These are phyloP conservation scores for Cyanoramphus novaezelandiae DNA, from an alignment of 2,113 vertebrate species.

Conservation along the genomic window DNA sequence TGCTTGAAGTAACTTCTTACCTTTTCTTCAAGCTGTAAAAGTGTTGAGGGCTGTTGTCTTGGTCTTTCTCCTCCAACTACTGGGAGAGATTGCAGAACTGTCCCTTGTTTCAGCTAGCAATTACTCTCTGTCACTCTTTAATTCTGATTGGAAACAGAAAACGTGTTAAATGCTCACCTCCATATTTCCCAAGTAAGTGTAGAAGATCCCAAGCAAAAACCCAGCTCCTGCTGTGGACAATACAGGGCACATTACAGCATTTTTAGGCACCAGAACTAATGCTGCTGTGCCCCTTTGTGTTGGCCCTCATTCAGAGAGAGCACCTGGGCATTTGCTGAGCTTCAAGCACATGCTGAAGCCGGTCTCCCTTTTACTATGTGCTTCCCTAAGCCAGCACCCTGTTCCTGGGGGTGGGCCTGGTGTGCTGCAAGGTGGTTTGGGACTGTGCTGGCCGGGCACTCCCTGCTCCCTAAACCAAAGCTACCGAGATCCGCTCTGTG, in stretches of 20 bases:
- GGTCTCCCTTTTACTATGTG: not conserved
- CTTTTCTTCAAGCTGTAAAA: not conserved
- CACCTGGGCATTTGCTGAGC: not conserved
- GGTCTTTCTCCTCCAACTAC: not conserved
- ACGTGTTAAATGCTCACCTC: not conserved
- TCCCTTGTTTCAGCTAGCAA: not conserved
- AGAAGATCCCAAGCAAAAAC: not conserved
- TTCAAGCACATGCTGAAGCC: not conserved
- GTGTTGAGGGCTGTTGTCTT: not conserved
- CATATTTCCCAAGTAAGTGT: not conserved
- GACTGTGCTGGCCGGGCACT: accelerated
- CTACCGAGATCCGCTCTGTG: accelerated
- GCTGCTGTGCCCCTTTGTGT: not conserved
- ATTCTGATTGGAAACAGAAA: not conserved
- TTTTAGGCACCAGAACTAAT: not conserved
- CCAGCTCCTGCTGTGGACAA: not conserved
- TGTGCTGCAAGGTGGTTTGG: not conserved
- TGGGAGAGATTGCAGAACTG: not conserved
- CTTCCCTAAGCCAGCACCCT: not conserved
- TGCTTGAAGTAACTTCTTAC: not conserved
- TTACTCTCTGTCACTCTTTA: not conserved
- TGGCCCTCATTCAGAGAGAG: not conserved
- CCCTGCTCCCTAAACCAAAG: too few species aligned
- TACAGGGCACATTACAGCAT: accelerated
- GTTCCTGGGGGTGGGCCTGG: too few species aligned